phyloP scores from a whole-genome alignment of 2,113 vertebrate genomes.

The Lanius collurio region DNA sequence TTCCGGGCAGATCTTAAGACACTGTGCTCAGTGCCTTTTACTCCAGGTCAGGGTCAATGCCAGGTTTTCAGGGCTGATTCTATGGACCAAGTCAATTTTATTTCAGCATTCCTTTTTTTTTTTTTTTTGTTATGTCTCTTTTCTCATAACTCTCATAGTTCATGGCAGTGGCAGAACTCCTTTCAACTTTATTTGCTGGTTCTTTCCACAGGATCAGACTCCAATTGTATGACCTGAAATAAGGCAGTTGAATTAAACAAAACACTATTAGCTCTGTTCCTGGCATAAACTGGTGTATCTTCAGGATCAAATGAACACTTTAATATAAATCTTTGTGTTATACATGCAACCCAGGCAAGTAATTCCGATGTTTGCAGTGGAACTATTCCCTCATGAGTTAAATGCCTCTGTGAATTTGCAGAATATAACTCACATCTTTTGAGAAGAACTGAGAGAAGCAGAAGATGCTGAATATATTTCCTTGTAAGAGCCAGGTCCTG shows the following conservation, averaged over 20 bases:
- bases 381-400: constrained; percentile 1
- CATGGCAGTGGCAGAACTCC: neutral
- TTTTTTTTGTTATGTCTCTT: neutral
- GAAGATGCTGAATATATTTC: constrained; percentile 29
- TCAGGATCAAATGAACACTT: neutral
- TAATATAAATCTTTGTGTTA: neutral
- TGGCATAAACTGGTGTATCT: neutral
- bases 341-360: neutral
- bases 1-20: neutral
- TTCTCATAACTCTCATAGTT: neutral
- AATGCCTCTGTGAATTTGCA: neutral
- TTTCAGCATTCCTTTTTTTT: neutral
- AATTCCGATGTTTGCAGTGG: neutral
- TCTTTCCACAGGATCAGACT: neutral
- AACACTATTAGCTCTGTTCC: neutral
- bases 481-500: neutral
- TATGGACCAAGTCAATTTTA: neutral
- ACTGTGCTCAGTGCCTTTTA: neutral
- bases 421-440: neutral
- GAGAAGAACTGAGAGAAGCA: constrained; percentile 31
- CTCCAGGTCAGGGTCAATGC: neutral
- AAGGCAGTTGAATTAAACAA: neutral
- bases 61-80: neutral
- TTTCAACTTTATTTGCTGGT: neutral
- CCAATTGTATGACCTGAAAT: neutral